A percentile compares a stretch with the other conserved stretches of the same genome.
phyloP scores from a whole-genome alignment of 2,113 vertebrate genomes.

The Ivindomyrus marchei region DNA sequence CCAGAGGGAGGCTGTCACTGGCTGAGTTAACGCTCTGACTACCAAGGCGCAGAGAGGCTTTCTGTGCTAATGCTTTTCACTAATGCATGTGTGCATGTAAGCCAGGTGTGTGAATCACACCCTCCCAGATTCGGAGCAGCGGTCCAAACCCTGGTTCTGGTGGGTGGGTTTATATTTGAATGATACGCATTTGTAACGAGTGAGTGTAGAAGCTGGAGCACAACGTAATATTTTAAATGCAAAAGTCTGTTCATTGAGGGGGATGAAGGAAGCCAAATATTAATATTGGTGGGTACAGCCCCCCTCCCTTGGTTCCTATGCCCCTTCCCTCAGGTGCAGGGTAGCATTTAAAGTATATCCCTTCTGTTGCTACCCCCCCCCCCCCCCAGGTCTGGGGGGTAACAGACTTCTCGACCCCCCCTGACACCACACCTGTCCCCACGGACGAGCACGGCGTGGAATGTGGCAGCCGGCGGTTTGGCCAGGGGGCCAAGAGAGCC shows the following conservation, averaged over 20 bases:
- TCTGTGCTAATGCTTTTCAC: neutral
- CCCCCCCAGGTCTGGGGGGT: neutral
- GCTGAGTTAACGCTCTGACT: neutral
- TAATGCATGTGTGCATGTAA: neutral
- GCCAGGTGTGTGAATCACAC: neutral
- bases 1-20: neutral
- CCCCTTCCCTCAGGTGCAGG: neutral
- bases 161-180: neutral
- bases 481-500: conserved; percentile 26
- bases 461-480: conserved; percentile 26
- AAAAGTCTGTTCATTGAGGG: neutral
- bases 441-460: neutral
- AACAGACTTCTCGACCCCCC: neutral
- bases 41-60: neutral
- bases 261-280: neutral
- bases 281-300: too few species aligned
- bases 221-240: neutral
- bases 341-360: neutral
- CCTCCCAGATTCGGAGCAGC: neutral
- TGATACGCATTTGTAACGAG: neutral
- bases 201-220: neutral
- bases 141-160: neutral
- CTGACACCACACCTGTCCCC: neutral
- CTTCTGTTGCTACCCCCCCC: neutral
- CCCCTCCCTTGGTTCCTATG: too few species aligned